These are phyloP conservation scores for Lithobates pipiens DNA, from an alignment of 2,797 vertebrate genomes.

Conservation along the genomic window DNA sequence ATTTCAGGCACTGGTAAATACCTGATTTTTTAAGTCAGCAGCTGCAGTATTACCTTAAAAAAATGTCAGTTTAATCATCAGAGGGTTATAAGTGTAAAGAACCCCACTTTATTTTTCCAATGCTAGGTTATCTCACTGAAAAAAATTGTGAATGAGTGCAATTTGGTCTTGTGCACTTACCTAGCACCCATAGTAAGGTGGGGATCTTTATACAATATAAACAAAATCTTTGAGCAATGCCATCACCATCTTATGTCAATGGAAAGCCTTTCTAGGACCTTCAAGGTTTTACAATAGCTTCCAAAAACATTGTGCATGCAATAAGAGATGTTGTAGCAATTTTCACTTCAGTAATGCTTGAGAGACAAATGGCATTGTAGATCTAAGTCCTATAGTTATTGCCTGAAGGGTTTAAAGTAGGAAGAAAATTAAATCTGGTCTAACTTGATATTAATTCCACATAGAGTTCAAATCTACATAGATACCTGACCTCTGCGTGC, in stretches of 20 bases:
- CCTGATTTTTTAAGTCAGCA: too few relatives aligned
- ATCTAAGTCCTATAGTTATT: neutral
- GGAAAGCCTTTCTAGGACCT: too few relatives aligned
- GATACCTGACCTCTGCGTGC: conserved; percentile 1
- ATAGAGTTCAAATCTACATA: neutral
- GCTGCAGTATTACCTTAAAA: too few relatives aligned
- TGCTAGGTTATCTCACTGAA: too few relatives aligned
- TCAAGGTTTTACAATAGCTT: too few relatives aligned
- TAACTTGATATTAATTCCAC: conserved; percentile 23
- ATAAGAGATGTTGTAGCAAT: too few relatives aligned
- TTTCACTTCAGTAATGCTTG: neutral
- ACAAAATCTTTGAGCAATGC: neutral
- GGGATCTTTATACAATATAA: neutral
- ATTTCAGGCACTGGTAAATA: too few relatives aligned
- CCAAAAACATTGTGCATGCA: too few relatives aligned
- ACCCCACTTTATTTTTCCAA: too few relatives aligned
- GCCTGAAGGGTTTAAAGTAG: neutral
- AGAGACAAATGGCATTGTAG: neutral
- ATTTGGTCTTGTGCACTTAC: neutral
- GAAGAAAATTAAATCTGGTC: neutral
- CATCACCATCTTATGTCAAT: neutral
- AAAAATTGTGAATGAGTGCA: too few relatives aligned
- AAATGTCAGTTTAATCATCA: too few relatives aligned
- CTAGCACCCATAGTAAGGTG: neutral
- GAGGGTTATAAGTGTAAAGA: too few relatives aligned